Evolutionary conservation across 2,888 invertebrate species (phyloP).

Genomic region (Eueremaeus valkanovi): DNA sequence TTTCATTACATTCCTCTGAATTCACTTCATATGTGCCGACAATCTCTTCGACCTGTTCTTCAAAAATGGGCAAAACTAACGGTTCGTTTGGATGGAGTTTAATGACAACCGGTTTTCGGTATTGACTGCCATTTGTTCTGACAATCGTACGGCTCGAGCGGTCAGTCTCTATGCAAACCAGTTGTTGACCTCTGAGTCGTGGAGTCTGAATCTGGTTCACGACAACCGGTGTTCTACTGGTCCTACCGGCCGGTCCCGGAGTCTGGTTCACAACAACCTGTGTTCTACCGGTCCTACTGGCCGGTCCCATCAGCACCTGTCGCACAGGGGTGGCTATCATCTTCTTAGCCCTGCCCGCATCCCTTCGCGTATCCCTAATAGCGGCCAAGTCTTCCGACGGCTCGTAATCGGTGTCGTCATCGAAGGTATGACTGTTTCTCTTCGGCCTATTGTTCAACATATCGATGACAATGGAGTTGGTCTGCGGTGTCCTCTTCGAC

Average conservation of each 20-base stretch:
- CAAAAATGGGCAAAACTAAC: neutral
- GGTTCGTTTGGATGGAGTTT: conserved; percentile 10
- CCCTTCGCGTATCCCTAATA: too few relatives aligned
- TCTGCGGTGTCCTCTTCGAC: neutral
- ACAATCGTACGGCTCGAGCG: neutral
- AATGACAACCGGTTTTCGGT: neutral
- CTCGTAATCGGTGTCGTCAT: neutral
- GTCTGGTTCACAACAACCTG: too few relatives aligned
- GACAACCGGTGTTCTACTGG: neutral
- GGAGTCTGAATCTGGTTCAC: neutral
- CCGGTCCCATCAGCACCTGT: too few relatives aligned
- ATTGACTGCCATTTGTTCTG: neutral
- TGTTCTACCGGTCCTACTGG: too few relatives aligned
- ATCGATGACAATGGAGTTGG: neutral
- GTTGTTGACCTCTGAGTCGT: neutral
- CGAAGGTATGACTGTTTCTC: neutral
- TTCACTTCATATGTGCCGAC: conserved; percentile 15
- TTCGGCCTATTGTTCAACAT: neutral
- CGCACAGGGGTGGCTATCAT: neutral
- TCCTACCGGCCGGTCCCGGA: too few relatives aligned
- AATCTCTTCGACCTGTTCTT: neutral
- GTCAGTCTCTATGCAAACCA: neutral
- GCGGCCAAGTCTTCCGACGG: neutral
- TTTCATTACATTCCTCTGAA: neutral
- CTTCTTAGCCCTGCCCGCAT: neutral